Conservation (phyloP, 2,888 invertebrate genomes). For the Tryphoninae sp. region DNA sequence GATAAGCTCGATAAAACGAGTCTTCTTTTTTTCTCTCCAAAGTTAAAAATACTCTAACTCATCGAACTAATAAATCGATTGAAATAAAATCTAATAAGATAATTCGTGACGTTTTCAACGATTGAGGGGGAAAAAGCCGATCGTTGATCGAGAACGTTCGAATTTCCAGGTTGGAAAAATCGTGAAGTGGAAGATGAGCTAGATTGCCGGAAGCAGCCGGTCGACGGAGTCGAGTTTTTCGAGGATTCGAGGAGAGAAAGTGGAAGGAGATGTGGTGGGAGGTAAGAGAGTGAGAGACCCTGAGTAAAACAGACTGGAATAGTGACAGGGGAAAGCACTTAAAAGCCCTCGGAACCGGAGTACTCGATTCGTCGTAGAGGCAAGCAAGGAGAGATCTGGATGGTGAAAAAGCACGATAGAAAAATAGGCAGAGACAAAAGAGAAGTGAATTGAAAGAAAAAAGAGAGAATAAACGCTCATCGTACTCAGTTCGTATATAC, state of each 20-base stretch:
- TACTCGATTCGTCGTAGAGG: slow-evolving; percentile 61
- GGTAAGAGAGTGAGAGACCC: slow-evolving; percentile 20
- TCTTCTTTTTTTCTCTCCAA: background rate
- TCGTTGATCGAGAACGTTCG: slow-evolving; percentile 46
- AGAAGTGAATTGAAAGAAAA: slow-evolving; percentile 9
- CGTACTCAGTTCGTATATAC: background rate
- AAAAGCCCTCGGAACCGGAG: slow-evolving; percentile 68
- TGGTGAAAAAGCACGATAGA: slow-evolving; percentile 46
- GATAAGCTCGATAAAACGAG: background rate
- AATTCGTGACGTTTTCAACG: too few relatives aligned
- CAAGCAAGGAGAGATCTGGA: slow-evolving; percentile 35
- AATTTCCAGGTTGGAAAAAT: slow-evolving; percentile 26
- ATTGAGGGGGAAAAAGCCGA: background rate
- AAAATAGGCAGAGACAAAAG: slow-evolving; percentile 44
- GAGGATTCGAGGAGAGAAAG: slow-evolving; percentile 18
- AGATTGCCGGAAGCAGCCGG: slow-evolving; percentile 56
- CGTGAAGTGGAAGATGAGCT: slow-evolving; percentile 44
- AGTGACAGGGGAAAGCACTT: slow-evolving; percentile 74
- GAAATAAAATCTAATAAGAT: background rate
- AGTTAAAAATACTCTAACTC: background rate
- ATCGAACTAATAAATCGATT: background rate
- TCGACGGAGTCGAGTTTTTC: slow-evolving; percentile 48
- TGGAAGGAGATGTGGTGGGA: slow-evolving; percentile 9
- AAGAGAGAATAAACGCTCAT: background rate
- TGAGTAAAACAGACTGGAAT: slow-evolving; percentile 23